A percentile compares a stretch with the other conserved stretches of the same genome.
These are phyloP conservation scores for Drosophila nr. fundita DNA, from an alignment of 2,888 invertebrate genomes.

Conservation along the genomic window DNA sequence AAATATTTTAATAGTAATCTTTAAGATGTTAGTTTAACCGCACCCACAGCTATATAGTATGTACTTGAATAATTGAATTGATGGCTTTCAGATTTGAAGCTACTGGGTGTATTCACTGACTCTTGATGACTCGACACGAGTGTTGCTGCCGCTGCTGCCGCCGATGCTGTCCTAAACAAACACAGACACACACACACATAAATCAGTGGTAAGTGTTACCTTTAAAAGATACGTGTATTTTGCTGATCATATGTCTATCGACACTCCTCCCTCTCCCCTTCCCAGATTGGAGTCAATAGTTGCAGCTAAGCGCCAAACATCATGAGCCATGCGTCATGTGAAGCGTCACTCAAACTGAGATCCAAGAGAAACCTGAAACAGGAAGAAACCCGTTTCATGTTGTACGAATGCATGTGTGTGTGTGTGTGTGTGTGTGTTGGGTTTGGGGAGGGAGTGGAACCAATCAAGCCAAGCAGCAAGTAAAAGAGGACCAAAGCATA, in stretches of 20 bases:
- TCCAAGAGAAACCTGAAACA: slow-evolving; percentile 64
- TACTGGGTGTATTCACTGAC: slow-evolving; percentile 39
- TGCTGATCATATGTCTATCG: slow-evolving; percentile 28
- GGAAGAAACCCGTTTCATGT: slow-evolving; percentile 68
- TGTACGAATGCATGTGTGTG: slow-evolving; percentile 9
- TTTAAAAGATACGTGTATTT: slow-evolving; percentile 29
- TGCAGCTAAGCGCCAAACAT: slow-evolving; percentile 55
- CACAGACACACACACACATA: slow-evolving; percentile 20
- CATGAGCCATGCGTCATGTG: slow-evolving; percentile 64
- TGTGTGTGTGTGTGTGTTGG: slow-evolving; percentile 21
- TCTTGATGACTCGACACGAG: slow-evolving; percentile 3
- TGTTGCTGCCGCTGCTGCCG: neutral
- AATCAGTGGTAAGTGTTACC: slow-evolving; percentile 43
- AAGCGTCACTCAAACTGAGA: slow-evolving; percentile 60
- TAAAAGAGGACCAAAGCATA: slow-evolving; percentile 65
- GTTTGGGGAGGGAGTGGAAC: slow-evolving; percentile 64
- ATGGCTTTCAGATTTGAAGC: slow-evolving; percentile 20
- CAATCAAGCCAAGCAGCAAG: slow-evolving; percentile 67
- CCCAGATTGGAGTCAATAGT: slow-evolving; percentile 27
- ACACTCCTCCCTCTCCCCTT: neutral
- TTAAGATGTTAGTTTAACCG: slow-evolving; percentile 12
- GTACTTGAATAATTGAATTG: slow-evolving; percentile 31
- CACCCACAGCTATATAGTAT: slow-evolving; percentile 4
- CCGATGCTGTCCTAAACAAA: slow-evolving; percentile 8
- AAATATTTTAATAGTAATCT: neutral